Conservation (phyloP, 2,797 vertebrate genomes). For the Diceros bicornis region DNA sequence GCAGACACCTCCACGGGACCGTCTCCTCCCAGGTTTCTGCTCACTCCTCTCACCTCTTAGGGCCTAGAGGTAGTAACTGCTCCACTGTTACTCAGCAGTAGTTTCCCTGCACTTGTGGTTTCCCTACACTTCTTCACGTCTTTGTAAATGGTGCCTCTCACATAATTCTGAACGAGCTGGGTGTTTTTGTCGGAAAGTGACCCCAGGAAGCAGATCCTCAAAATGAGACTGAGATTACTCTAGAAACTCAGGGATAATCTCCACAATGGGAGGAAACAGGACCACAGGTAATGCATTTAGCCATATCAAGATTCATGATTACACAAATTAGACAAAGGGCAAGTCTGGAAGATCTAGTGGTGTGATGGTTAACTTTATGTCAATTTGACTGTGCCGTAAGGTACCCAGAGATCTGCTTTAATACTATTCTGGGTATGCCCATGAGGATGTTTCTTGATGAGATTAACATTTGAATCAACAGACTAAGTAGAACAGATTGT, state of each 20-base stretch:
- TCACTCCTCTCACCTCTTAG: neutral
- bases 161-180: neutral
- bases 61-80: neutral
- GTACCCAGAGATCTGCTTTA: neutral
- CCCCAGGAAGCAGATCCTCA: neutral
- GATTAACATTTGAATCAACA: neutral
- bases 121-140: neutral
- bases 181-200: neutral
- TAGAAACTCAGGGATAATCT: constrained; percentile 40
- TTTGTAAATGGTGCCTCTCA: neutral
- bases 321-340: constrained; percentile 1
- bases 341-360: neutral
- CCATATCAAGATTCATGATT: neutral
- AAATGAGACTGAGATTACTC: neutral
- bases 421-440: neutral
- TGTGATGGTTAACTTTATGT: neutral
- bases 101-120: neutral
- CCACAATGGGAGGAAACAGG: neutral
- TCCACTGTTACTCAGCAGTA: neutral
- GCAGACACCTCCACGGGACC: neutral
- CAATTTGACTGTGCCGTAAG: neutral
- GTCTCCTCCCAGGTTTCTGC: neutral
- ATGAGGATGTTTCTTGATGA: neutral
- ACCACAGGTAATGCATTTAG: neutral
- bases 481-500: neutral